Percentiles rank a stretch among this genome's conserved stretches.
phyloP scores from a whole-genome alignment of 2,797 vertebrate species.

The Capromys pilorides region DNA sequence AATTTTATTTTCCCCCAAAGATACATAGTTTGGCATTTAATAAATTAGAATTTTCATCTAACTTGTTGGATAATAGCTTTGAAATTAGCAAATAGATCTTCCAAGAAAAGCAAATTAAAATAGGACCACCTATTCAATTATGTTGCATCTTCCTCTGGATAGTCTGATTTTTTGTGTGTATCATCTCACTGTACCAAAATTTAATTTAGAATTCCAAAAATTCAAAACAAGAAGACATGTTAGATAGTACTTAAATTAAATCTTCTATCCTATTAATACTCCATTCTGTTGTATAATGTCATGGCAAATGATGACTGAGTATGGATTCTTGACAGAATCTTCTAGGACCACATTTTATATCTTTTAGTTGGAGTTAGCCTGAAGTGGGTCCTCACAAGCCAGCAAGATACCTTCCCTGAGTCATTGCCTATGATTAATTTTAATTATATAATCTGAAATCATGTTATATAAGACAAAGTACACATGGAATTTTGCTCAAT shows the following conservation, averaged over 20 bases:
- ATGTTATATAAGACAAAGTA: neutral
- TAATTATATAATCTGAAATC: neutral
- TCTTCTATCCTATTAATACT: neutral
- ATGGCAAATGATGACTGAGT: neutral
- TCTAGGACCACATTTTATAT: neutral
- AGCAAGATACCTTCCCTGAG: neutral
- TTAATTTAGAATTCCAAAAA: slow-evolving; percentile 42
- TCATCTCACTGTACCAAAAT: neutral
- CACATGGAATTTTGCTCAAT: neutral
- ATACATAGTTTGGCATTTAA: neutral
- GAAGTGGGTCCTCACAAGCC: neutral
- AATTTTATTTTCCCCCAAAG: neutral
- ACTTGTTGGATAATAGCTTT: slow-evolving; percentile 17
- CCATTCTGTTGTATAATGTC: neutral
- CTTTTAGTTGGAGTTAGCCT: neutral
- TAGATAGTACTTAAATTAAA: neutral
- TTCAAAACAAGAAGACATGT: neutral
- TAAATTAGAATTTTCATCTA: neutral
- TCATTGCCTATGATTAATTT: neutral
- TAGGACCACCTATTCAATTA: neutral
- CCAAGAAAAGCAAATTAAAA: slow-evolving; percentile 30
- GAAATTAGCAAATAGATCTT: neutral
- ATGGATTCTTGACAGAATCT: neutral
- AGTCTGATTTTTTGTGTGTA: neutral
- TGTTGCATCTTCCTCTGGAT: neutral